A percentile compares a stretch with the other conserved stretches of the same genome.
These are phyloP conservation scores for Peromyscus leucopus DNA, from an alignment of 2,113 vertebrate species.

Conservation along the genomic window DNA sequence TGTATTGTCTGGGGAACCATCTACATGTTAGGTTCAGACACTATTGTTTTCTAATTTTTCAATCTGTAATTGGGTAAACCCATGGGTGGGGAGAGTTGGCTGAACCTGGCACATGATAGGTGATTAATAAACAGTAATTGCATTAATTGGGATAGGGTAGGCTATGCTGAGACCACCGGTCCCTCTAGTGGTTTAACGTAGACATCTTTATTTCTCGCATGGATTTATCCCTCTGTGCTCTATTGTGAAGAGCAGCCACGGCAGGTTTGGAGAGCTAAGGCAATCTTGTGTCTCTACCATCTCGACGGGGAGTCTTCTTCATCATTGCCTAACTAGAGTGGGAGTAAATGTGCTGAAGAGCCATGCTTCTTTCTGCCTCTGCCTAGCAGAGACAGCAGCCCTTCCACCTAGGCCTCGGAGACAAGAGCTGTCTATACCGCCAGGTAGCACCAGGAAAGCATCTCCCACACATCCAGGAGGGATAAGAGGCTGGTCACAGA, in stretches of 20 bases:
- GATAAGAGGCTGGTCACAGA: neutral
- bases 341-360: neutral
- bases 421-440: neutral
- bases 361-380: neutral
- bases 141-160: neutral
- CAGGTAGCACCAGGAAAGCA: fast-evolving
- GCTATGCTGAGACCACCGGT: neutral
- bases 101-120: neutral
- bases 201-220: neutral
- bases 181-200: neutral
- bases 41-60: neutral
- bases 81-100: neutral
- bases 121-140: neutral
- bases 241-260: neutral
- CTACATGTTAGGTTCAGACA: neutral
- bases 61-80: neutral
- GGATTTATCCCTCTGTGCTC: neutral
- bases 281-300: neutral
- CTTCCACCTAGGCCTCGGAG: neutral
- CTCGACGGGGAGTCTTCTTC: neutral
- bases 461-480: neutral
- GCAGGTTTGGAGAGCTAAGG: neutral
- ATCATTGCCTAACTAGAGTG: neutral
- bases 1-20: neutral
- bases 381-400: neutral